Percentiles rank a stretch among this genome's conserved stretches.
Evolutionary conservation across 2,797 vertebrate species (phyloP).

Genomic region (Amblyraja radiata): DNA sequence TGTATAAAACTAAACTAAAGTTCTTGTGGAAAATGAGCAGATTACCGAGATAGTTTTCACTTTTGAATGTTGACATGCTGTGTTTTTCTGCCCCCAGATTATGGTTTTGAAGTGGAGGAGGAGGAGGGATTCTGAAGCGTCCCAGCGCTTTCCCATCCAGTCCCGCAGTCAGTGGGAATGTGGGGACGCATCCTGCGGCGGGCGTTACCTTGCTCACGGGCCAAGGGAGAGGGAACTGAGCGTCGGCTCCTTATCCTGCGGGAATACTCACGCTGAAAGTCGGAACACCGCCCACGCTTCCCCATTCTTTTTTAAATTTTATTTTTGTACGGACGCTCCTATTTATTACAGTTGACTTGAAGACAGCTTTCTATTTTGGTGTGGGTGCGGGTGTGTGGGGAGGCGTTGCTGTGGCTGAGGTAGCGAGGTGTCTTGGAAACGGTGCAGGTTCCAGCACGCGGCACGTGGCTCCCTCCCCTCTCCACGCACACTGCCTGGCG

Average conservation of each 20-base stretch:
- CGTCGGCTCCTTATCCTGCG: neutral
- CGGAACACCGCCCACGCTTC: neutral
- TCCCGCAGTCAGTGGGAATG: neutral
- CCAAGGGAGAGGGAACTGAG: neutral
- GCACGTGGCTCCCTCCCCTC: neutral
- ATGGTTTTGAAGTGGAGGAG: conserved; percentile 76
- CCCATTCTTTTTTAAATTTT: neutral
- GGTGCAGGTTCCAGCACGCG: neutral
- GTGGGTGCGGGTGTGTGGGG: neutral
- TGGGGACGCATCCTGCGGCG: neutral
- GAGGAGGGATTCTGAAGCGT: conserved; percentile 66
- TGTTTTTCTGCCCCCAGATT: conserved; percentile 59
- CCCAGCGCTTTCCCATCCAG: neutral
- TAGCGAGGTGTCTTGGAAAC: neutral
- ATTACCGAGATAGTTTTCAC: neutral
- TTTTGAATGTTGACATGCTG: neutral
- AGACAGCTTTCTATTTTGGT: neutral
- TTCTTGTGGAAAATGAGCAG: neutral
- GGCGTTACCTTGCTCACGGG: neutral
- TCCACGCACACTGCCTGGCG: no score
- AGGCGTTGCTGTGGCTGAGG: no score
- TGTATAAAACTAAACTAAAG: no score
- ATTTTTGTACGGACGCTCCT: conserved; percentile 20
- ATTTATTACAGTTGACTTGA: conserved; percentile 19
- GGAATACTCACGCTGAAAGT: neutral